phyloP scores from a whole-genome alignment of 2,113 vertebrate species.

The Thunnus thynnus region DNA sequence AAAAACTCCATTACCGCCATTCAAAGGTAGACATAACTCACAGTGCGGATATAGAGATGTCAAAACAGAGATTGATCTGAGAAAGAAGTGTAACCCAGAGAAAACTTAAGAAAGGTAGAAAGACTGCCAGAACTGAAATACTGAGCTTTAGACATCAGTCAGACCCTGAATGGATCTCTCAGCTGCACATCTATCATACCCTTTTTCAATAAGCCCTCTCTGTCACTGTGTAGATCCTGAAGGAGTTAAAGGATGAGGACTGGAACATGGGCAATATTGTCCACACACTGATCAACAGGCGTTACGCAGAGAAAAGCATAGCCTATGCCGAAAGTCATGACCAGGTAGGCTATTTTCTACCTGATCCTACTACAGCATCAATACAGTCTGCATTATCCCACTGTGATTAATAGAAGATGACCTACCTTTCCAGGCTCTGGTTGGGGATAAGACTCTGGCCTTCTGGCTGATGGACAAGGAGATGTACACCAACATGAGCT shows the following conservation, averaged over 20 bases:
- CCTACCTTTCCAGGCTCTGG: conserved; percentile 87
- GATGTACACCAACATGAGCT: conserved; percentile 98
- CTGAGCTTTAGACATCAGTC: conserved; percentile 68
- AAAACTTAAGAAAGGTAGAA: conserved; percentile 67
- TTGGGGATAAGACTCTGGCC: conserved; percentile 96
- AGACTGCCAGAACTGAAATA: conserved; percentile 54
- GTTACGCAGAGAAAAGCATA: conserved; percentile 94
- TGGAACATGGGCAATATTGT: conserved; percentile 96
- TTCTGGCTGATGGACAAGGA: conserved; percentile 99
- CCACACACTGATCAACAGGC: conserved; percentile 92
- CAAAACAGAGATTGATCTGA: conserved; percentile 81
- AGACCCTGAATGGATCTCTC: conserved; percentile 64
- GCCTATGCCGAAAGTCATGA: conserved; percentile 98
- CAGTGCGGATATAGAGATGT: conserved; percentile 80
- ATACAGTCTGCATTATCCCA: neutral
- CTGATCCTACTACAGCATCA: neutral
- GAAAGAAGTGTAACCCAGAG: conserved; percentile 76
- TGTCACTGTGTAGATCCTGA: conserved; percentile 89
- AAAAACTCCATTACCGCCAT: conserved; percentile 83
- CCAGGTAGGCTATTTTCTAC: conserved; percentile 86
- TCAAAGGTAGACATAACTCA: conserved; percentile 82
- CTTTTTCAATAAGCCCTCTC: conserved; percentile 74
- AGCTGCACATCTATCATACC: conserved; percentile 67
- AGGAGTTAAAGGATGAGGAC: conserved; percentile 96
- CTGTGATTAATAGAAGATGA: conserved; percentile 7